Base-by-base conservation (phyloP, 2,113 vertebrate species). In the Pao palembangensis region DNA sequence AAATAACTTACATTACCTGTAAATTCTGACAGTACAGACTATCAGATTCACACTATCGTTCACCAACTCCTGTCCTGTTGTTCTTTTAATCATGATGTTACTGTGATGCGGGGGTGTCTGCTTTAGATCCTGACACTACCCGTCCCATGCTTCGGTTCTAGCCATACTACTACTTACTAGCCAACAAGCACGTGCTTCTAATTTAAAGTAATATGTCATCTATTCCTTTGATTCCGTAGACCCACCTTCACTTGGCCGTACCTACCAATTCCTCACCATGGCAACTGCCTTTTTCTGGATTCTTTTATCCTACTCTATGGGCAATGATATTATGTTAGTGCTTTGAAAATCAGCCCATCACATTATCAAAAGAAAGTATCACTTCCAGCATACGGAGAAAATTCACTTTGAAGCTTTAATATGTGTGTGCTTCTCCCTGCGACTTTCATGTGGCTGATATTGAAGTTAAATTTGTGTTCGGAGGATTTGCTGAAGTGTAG, bases 371-470 rank as follows among this genome's bases (percentile, higher is more conserved):
- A 44, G 74, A 59, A 59, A 7, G 65, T 56, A 44, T 71, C 48
- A 73, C 78, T 76, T 56, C 20, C 56, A 62, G 56, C 64, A 65
- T 51, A 65, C 46, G 25, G 57, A 55, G 52, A 38, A 55, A 48
- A 49, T 34, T 44, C 23, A 44, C 76, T 81, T 57, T 79, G 60
- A 76, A 71, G 67, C 72, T 78, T 66, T 69, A 70, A 66, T 57
- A 60, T 58, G 49, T 70, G 74, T 63, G 70, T 61, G 49, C 54
- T 15, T 42, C 12, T 0, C 51, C 2, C 25, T 28, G 25, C 16
- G 49, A 48, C 63, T 85, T 80, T 83, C 69, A 78, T 82, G 75
- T 67, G 54, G 34, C 60, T 67, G 58, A 67, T 51, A 60, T 48
- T 1, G 58, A 78, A 73, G 42, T 34, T 65, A 38, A 55, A 74